Evolutionary conservation across 2,888 invertebrate species (phyloP).

Genomic region (Tetramorium bicarinatum): DNA sequence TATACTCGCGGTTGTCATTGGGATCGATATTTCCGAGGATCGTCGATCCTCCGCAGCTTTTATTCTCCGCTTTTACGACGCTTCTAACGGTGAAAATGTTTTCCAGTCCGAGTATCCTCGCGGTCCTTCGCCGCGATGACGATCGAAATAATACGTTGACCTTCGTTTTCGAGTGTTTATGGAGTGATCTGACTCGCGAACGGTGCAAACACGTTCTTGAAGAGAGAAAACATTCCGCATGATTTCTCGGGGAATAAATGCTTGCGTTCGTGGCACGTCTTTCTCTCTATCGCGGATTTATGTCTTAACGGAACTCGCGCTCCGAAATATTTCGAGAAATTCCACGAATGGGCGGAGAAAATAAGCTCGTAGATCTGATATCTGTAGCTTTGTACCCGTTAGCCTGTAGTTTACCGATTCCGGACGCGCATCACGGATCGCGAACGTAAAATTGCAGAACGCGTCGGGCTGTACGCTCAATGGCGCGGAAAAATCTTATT

Average conservation of each 20-base stretch:
- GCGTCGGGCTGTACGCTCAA: constrained; percentile 12
- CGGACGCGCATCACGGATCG: constrained; percentile 17
- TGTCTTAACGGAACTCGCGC: constrained; percentile 14
- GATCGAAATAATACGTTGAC: constrained; percentile 1
- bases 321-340: constrained; percentile 2
- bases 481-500: constrained; percentile 38
- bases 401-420: constrained; percentile 20
- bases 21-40: background rate
- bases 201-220: background rate
- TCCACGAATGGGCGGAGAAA: constrained; percentile 4
- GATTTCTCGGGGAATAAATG: background rate
- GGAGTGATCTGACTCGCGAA: background rate
- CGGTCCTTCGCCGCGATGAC: background rate
- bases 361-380: background rate
- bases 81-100: constrained; percentile 28
- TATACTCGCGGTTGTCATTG: constrained; percentile 6
- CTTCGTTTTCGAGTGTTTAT: constrained; percentile 24
- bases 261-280: background rate
- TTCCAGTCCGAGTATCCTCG: background rate
- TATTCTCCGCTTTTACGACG: constrained; percentile 3
- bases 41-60: background rate
- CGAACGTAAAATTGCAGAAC: constrained; percentile 44
- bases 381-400: constrained; percentile 29
- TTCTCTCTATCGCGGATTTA: background rate
- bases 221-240: background rate